Evolutionary conservation across 92 coral and sea anemone genomes (phyloP), one percentile per base, ranked within the genome.

Genomic region (Muricea muricata): DNA sequence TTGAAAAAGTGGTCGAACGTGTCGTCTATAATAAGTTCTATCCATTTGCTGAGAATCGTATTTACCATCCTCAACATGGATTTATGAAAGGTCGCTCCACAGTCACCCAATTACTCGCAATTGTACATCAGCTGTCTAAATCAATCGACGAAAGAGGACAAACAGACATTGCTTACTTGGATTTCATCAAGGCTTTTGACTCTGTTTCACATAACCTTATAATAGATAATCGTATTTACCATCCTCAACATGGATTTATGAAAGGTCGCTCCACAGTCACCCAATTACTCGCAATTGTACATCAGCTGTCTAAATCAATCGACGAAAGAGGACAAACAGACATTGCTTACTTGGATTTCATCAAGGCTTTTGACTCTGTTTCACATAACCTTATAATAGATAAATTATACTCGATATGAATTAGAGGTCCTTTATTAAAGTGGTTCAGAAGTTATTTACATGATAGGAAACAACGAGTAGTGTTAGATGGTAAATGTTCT

Each of bases 241-340:
- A 56, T 46, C 81, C 39, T 28, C 83, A 87, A 57, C 91, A 87
- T 33, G 91, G 90, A 1, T 87, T 87, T 18, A 63, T 82, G 29
- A 66, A 75, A 31, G 91, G 91, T 14, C 83, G 87, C 40, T 87
- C 87, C 24, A 87, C 87, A 18, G 84, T 87, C 40, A 82, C 91
- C 2, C 84, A 87, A 39, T 84, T 87, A 6, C 69, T 87, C 24
- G 76, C 32, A 29, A 63, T 85, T 35, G 67, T 78, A 9, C 84
- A 85, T 15, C 31, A 31, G 14, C 35, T 85, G 23, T 21, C 65
- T 9, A 17, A 70, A 37, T 14, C 30, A 33, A 33, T 70, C 8
- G 47, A 70, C 40, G 26, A 66, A 66, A 29, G 18, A 4, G 11
- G 35, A 26, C 76, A 33, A 15, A 70, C 76, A 20, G 25, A 45